Percentiles rank a stretch among this genome's conserved stretches.
These are phyloP conservation scores for Labeo calbasu DNA, from an alignment of 2,797 vertebrate genomes.

Conservation along the genomic window DNA sequence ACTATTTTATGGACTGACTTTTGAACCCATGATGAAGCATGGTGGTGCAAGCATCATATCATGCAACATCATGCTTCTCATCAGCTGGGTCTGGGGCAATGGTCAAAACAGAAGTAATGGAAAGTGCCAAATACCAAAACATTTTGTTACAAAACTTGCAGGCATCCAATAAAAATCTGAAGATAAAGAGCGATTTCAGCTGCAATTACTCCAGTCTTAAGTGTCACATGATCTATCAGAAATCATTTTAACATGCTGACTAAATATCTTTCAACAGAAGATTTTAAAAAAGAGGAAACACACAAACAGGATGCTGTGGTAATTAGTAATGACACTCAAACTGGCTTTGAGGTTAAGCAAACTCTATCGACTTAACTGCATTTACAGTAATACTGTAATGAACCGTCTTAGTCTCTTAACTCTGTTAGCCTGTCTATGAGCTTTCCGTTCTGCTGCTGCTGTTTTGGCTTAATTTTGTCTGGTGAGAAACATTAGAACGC, in stretches of 20 bases:
- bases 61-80: background rate
- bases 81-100: background rate
- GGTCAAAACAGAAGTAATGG: background rate
- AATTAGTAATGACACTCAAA: background rate
- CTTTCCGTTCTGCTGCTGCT: background rate
- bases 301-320: background rate
- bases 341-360: background rate
- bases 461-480: conserved; percentile 2
- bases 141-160: background rate
- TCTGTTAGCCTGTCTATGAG: conserved; percentile 4
- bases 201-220: background rate
- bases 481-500: background rate
- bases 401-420: background rate
- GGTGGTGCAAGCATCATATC: background rate
- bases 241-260: background rate
- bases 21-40: background rate
- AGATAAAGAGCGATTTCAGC: background rate
- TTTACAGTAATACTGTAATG: conserved; percentile 16
- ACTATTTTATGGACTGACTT: background rate
- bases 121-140: background rate
- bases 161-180: background rate
- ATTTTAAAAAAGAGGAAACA: background rate
- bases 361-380: background rate
- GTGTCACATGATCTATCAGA: background rate
- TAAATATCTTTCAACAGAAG: background rate